Base-by-base conservation (phyloP, 2,113 vertebrate species). In the Thunnus maccoyii region DNA sequence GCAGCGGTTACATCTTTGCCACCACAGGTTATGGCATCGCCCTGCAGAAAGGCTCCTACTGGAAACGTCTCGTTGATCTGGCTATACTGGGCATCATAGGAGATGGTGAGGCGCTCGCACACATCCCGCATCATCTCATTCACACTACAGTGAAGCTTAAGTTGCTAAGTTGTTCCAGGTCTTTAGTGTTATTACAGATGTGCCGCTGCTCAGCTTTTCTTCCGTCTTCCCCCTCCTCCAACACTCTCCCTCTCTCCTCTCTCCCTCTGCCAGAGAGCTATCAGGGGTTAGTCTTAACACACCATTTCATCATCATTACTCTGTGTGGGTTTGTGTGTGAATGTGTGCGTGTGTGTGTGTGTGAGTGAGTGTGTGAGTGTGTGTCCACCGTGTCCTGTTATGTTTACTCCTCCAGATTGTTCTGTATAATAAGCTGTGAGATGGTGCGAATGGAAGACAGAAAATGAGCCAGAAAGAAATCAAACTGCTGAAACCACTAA, bases 21-120 rank as follows among this genome's bases (percentile, higher is more conserved):
- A 99, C 98, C n/a, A 99, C 98, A 0, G 98, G 98, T 52, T 99
- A 99, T 0, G 98, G 98, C 7, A 99, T 99, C 30, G 98, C 98
- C 1, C 95, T 99, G 61, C 97, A 99, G 94, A 99, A 99, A 77
- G 98, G 97, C n/a, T 99, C 98, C 9, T 97, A 96, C 54, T 99
- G 98, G 98, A 99, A 99, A 81, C 96, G 98, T 3, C 96, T 96
- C 36, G 98, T 99, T 3, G 98, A 99, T 85, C 92, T 99, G 15
- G 98, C 98, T 66, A 96, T 99, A 72, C 96, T 99, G 58, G 97
- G 98, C 83, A 99, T 99, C 89, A 98, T 99, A 70, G 98, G 98
- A 84, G 98, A 99, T 18, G 98, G 98, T 99, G 93, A 94, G 95
- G 25, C 30, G 0, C 54, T 46, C 12, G 1, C 41, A 66, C 5